phyloP scores from a whole-genome alignment of 2,888 invertebrate species.

The Bruchidius siliquastri region DNA sequence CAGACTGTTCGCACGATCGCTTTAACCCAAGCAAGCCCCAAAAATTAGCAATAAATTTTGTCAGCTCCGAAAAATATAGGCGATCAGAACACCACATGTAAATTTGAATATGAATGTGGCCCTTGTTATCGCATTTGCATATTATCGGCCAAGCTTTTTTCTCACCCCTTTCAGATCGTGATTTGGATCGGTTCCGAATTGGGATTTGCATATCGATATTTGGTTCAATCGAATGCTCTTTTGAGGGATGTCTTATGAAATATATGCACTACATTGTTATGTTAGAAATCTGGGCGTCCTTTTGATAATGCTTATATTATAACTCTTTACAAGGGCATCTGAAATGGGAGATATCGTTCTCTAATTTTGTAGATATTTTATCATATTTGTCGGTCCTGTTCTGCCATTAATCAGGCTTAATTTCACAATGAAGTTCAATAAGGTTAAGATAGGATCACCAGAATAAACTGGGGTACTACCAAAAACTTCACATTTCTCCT shows the following conservation, averaged over 20 bases:
- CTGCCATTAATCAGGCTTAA: too few relatives aligned
- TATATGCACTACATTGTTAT: neutral
- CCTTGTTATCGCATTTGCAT: slow-evolving; percentile 33
- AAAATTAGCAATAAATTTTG: slow-evolving; percentile 29
- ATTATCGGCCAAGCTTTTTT: slow-evolving; percentile 23
- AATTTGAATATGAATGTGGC: slow-evolving; percentile 34
- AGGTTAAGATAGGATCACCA: too few relatives aligned
- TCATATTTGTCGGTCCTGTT: too few relatives aligned
- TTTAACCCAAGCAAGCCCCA: slow-evolving; percentile 13
- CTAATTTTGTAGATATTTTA: too few relatives aligned
- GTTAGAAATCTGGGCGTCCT: neutral
- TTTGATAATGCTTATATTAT: neutral
- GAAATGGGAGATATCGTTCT: too few relatives aligned
- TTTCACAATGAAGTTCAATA: too few relatives aligned
- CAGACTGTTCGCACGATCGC: neutral
- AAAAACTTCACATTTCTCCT: too few relatives aligned
- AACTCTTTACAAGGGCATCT: too few relatives aligned
- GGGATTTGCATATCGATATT: slow-evolving; percentile 23
- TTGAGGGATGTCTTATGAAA: neutral
- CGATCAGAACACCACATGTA: slow-evolving; percentile 22
- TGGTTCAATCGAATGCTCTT: slow-evolving; percentile 16
- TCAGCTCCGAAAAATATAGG: slow-evolving; percentile 21
- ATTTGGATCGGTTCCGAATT: slow-evolving; percentile 18
- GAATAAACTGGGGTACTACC: too few relatives aligned
- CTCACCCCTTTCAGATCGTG: slow-evolving; percentile 21